A percentile compares a stretch with the other conserved stretches of the same genome.
phyloP scores from a whole-genome alignment of 2,797 vertebrate species.

The Triplophysa bombifrons region DNA sequence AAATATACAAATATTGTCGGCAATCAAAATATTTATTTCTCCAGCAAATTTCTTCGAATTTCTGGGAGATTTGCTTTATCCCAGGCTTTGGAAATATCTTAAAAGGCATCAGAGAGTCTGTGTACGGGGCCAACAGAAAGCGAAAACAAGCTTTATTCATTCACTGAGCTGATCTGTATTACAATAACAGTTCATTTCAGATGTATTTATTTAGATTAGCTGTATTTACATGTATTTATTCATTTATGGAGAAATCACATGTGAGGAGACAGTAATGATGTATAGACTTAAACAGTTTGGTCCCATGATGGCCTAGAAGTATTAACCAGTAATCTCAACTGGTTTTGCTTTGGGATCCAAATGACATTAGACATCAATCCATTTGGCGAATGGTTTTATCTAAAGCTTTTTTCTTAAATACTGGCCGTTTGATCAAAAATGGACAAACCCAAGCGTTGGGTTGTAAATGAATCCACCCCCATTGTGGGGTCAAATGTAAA shows the following conservation, averaged over 20 bases:
- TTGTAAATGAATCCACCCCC: too few species aligned
- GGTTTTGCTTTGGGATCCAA: not conserved
- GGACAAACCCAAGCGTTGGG: too few species aligned
- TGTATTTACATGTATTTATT: not conserved
- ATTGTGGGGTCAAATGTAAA: too few species aligned
- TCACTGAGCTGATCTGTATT: slow-evolving; percentile 14
- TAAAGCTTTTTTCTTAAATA: too few species aligned
- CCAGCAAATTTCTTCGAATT: slow-evolving; percentile 23
- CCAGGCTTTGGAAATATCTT: slow-evolving; percentile 14
- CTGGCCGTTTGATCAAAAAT: too few species aligned
- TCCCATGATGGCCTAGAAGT: not conserved
- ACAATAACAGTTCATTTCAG: slow-evolving; percentile 12
- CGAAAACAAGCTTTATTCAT: not conserved
- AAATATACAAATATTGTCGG: slow-evolving; percentile 40
- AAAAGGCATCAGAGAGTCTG: not conserved
- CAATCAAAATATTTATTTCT: slow-evolving; percentile 46
- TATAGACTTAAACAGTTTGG: not conserved
- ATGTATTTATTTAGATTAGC: slow-evolving; percentile 20
- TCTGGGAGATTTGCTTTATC: slow-evolving; percentile 6
- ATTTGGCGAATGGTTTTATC: not conserved
- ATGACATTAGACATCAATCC: not conserved
- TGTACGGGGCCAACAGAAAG: slow-evolving; percentile 4
- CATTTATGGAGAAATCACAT: not conserved
- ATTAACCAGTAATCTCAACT: not conserved
- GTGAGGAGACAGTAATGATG: not conserved